Conservation (phyloP, 2,113 vertebrate species). For the Lonchura striata region DNA sequence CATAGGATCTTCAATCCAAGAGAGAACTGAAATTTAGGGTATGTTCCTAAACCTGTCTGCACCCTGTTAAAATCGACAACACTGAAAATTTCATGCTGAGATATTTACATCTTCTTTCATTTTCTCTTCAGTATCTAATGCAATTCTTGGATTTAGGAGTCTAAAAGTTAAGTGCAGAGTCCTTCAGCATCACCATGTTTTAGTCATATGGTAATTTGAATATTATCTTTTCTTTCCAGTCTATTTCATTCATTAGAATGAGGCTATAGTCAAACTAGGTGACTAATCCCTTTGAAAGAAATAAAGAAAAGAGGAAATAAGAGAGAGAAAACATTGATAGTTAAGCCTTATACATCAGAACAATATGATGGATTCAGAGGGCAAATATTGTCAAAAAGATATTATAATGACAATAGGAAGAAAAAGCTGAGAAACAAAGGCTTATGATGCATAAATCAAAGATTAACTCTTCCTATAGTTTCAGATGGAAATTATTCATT, state of each 20-base stretch:
- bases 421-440: neutral
- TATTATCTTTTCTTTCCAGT: neutral
- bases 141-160: neutral
- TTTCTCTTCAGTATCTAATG: neutral
- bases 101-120: neutral
- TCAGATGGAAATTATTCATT: neutral
- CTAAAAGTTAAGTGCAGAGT: neutral
- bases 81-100: neutral
- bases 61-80: neutral
- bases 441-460: neutral
- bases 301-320: neutral
- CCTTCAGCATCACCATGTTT: neutral
- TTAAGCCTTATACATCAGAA: neutral
- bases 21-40: neutral
- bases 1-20: fast-evolving
- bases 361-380: neutral
- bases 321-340: neutral
- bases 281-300: neutral
- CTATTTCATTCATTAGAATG: neutral
- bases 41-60: neutral
- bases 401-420: neutral
- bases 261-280: neutral
- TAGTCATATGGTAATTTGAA: neutral
- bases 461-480: neutral
- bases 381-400: neutral